phyloP scores from a whole-genome alignment of 2,797 vertebrate species.

The Sebastes nivosus region DNA sequence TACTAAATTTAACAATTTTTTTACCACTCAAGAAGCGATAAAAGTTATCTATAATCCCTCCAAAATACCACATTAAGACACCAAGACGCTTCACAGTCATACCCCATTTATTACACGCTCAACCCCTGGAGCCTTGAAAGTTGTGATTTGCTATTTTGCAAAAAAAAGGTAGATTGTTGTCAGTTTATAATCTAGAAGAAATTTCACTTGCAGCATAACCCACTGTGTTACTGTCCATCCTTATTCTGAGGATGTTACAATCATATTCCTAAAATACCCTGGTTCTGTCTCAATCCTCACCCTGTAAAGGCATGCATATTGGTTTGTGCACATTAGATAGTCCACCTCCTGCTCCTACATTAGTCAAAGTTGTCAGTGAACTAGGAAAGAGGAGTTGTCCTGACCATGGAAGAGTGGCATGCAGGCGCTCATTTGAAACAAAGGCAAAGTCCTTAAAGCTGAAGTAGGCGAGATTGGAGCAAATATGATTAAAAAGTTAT shows the following conservation, averaged over 20 bases:
- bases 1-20: too few relatives aligned
- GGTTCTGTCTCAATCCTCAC: not conserved
- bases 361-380: not conserved
- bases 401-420: not conserved
- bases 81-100: too few relatives aligned
- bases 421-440: not conserved
- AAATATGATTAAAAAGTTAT: too few relatives aligned
- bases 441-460: not conserved
- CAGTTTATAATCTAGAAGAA: not conserved
- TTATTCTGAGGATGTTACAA: not conserved
- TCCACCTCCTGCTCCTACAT: not conserved
- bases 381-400: not conserved
- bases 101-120: not conserved
- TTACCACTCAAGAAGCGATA: too few relatives aligned
- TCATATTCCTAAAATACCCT: not conserved
- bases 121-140: not conserved
- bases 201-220: not conserved
- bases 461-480: too few relatives aligned
- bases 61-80: too few relatives aligned
- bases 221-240: not conserved
- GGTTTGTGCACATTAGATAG: not conserved
- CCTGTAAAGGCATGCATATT: not conserved
- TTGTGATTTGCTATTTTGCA: not conserved
- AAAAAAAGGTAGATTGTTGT: not conserved
- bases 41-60: too few relatives aligned